Base-by-base conservation (phyloP, 1,140 invertebrate genomes). In the Pseudomyrmex sp. region DNA sequence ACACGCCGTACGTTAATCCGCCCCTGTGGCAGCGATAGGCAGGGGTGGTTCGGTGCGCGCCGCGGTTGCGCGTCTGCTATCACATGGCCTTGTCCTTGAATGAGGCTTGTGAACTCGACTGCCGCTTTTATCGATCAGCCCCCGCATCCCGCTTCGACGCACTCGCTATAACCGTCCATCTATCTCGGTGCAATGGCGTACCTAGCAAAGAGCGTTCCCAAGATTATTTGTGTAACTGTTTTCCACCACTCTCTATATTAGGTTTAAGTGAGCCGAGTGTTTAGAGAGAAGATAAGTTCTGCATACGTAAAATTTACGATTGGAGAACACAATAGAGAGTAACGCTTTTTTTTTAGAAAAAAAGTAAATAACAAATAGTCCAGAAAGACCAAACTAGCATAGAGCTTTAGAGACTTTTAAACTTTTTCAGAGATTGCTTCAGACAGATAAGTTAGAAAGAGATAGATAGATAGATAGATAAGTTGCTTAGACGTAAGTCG, bases 21-120 rank as follows among this genome's bases (percentile, higher is more conserved):
- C 54, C 66, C 76, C 76, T 80, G 76, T 18, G 46, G 1, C 54
- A 70, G 83, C 84, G 89, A 90, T 88, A 89, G 91, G 89, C 91
- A 93, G 89, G 92, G 91, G 92, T 91, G 85, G 91, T 84, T 90
- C 62, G 90, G 87, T 91, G 92, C 92, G 93, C 93, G 91, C 86
- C 91, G 90, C 92, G 91, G 91, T 91, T 94, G 93, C 93, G 92
- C 92, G 92, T 88, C 90, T 91, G 92, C 93, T 94, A 94, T 94
- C 94, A 93, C 92, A 91, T 95, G 93, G 94, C 94, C 94, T 95
- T 95, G 94, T 95, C 94, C 94, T 95, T 94, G 94, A 94, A 95
- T 92, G 93, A 92, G 94, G 94, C 93, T 93, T 88, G 93, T 94
- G 94, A 95, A 95, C 94, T 91, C 93, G 90, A 87, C 70, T 86